Percentiles rank a stretch among this genome's conserved stretches.
phyloP scores from a whole-genome alignment of 23 tunicate genomes.

The Ascidia mentula region DNA sequence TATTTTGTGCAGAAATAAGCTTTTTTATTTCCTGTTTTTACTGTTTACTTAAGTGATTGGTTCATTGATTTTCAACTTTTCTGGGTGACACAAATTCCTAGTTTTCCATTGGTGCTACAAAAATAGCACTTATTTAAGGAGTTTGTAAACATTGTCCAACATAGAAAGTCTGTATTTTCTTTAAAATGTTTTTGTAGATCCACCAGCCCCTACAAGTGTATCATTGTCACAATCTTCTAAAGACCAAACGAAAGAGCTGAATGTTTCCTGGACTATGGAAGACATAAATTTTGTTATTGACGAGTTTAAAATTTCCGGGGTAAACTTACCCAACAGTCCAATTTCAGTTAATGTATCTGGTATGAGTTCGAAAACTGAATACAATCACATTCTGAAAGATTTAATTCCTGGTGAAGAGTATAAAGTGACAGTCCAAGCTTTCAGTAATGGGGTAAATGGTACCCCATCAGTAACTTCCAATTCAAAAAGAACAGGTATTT shows the following conservation, averaged over 20 bases:
- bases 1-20: no score
- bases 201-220: background rate
- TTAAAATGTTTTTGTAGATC: background rate
- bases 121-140: no score
- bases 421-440: conserved; percentile 18
- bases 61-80: no score
- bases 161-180: no score
- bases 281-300: background rate
- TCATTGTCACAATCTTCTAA: background rate
- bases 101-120: no score
- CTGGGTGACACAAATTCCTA: no score
- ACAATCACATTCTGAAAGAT: background rate
- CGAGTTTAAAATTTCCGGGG: background rate
- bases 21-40: no score
- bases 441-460: no score
- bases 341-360: background rate
- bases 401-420: conserved; percentile 21
- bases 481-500: no score
- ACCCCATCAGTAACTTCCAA: no score
- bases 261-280: background rate
- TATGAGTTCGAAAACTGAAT: background rate
- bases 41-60: no score
- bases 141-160: no score
- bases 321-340: background rate
- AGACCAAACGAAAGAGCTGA: background rate